Conservation (phyloP, 2,113 vertebrate genomes). For the Gopherus flavomarginatus region DNA sequence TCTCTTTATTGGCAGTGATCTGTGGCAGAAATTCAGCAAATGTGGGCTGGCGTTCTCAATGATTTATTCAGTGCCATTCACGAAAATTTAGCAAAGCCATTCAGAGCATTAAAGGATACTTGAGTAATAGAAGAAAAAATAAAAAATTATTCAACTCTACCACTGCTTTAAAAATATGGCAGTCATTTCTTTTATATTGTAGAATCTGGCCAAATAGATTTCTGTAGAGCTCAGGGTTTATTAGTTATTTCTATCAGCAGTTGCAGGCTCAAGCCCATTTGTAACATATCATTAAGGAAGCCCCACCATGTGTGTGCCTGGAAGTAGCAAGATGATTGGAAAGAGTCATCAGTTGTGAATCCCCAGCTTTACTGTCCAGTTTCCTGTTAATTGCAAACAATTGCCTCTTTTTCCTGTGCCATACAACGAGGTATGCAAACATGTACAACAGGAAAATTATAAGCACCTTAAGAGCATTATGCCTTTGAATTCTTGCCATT, state of each 20-base stretch:
- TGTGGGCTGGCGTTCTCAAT: neutral
- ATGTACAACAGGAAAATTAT: neutral
- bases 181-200: neutral
- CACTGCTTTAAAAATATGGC: neutral
- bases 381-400: neutral
- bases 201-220: neutral
- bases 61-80: conserved; percentile 32
- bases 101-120: neutral
- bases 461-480: neutral
- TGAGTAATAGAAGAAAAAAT: neutral
- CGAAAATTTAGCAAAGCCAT: conserved; percentile 4
- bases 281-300: neutral
- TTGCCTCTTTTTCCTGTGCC: neutral
- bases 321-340: neutral
- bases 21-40: conserved; percentile 19
- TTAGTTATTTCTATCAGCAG: neutral
- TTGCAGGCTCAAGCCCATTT: neutral
- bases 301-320: neutral
- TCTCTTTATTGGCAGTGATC: conserved; percentile 38
- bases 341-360: neutral
- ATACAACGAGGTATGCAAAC: neutral
- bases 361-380: neutral
- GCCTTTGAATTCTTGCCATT: neutral
- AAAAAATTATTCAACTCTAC: neutral
- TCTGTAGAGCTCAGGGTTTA: neutral